A percentile compares a stretch with the other conserved stretches of the same genome.
Conservation (phyloP, 2,113 vertebrate species). For the Cyphomyrus plagiostoma region DNA sequence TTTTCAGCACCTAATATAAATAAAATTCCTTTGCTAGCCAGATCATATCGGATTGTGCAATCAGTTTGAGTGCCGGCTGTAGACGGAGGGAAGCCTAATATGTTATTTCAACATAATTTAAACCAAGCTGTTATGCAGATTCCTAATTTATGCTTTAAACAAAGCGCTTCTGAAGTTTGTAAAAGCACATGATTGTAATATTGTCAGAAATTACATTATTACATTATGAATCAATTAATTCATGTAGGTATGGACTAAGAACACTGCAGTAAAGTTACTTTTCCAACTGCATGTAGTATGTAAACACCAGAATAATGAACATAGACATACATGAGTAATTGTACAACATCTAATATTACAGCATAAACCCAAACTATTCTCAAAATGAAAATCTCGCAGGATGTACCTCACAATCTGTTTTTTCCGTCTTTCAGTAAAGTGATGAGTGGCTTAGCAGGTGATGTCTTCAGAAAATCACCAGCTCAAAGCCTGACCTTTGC, state of each 20-base stretch:
- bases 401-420: background rate
- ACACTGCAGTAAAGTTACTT: background rate
- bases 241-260: background rate
- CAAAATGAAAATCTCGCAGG: background rate
- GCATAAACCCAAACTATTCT: background rate
- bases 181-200: background rate
- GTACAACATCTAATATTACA: background rate
- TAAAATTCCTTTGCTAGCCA: conserved; percentile 18
- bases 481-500: too few relatives aligned
- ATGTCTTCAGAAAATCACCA: too few relatives aligned
- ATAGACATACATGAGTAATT: background rate
- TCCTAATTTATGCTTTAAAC: background rate
- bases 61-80: conserved; percentile 30
- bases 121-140: background rate
- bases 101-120: background rate
- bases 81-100: background rate
- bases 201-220: background rate
- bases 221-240: background rate
- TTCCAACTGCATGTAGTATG: background rate
- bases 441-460: too few relatives aligned
- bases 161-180: background rate
- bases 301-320: background rate
- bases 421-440: background rate
- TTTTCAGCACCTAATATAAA: conserved; percentile 26
- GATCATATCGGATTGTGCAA: conserved; percentile 29